Evolutionary conservation across 2,797 vertebrate genomes (phyloP), one percentile per base, ranked within the genome.

Genomic region (Acridotheres tristis): DNA sequence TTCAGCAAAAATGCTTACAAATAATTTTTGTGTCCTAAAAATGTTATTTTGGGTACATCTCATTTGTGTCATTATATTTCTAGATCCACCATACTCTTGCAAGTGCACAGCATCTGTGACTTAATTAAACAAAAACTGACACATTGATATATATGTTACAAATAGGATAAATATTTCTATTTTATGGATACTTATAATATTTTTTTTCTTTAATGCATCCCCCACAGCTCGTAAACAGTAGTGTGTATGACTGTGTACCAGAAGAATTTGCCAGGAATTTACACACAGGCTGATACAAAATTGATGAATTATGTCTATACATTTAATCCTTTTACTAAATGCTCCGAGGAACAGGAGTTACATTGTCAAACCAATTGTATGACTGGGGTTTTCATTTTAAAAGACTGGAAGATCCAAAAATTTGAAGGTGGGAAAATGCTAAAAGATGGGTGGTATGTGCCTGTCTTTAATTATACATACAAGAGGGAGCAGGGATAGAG

Each of bases 71-170:
- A 32, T 50, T 59, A 1, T 63, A 53, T 38, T 72, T 89, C 30
- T 89, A 40, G 74, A 71, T 81, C 42, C 53, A 29, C 55, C 3
- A 1, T 82, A 40, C 25, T 81, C 63, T 43, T 65, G 62, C 42
- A 53, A 94, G 63, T 25, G 38, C 88, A 91, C 96, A 96, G 93
- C 96, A 91, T 96, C 95, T 96, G 96, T 97, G 96, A 97, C 95
- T 97, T 96, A 97, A 96, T 94, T 88, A 27, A 92, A 92, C 21
- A 85, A 82, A 85, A 85, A 53, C 30, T 55, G 25, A 59, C 34
- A 77, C 16, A 3, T 34, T 71, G n/a, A 42, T 57, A 40, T 11
- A 3, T 61, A 65, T 58, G 25, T 71, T 26, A 29, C 34, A 85
- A 85, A 47, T 61, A 76, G 5, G 2, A 55, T 18, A 76, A 67